Evolutionary conservation across 2,113 vertebrate species (phyloP).

Genomic region (Chaetorhynchus papuensis): DNA sequence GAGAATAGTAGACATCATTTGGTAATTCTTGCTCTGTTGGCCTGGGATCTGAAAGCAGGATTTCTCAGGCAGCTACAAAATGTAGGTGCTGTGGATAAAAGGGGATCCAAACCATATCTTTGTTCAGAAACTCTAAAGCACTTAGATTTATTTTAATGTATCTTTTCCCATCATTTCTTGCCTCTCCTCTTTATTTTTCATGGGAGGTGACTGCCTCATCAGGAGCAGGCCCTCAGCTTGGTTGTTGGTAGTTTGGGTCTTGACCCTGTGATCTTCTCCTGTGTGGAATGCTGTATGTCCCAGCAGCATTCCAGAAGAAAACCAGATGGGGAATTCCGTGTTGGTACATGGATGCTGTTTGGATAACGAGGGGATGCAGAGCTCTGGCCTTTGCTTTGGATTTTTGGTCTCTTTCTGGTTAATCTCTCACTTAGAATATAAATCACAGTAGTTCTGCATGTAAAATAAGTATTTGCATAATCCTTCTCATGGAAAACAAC

Average conservation of each 20-base stretch:
- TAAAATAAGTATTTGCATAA: background rate
- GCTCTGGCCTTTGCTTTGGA: background rate
- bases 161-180: background rate
- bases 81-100: background rate
- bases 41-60: background rate
- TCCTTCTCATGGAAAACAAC: background rate
- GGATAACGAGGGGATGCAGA: accelerated
- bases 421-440: background rate
- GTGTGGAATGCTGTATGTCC: background rate
- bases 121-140: background rate
- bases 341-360: background rate
- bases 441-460: background rate
- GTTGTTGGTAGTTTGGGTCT: background rate
- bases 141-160: background rate
- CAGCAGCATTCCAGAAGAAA: background rate
- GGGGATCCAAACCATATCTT: background rate
- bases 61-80: background rate
- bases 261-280: background rate
- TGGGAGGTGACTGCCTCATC: background rate
- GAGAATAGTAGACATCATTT: background rate
- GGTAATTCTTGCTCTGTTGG: background rate
- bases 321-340: background rate
- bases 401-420: background rate
- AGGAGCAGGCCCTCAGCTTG: background rate
- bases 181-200: background rate